phyloP scores from a whole-genome alignment of 2,797 vertebrate species.

The Galago senegalensis region DNA sequence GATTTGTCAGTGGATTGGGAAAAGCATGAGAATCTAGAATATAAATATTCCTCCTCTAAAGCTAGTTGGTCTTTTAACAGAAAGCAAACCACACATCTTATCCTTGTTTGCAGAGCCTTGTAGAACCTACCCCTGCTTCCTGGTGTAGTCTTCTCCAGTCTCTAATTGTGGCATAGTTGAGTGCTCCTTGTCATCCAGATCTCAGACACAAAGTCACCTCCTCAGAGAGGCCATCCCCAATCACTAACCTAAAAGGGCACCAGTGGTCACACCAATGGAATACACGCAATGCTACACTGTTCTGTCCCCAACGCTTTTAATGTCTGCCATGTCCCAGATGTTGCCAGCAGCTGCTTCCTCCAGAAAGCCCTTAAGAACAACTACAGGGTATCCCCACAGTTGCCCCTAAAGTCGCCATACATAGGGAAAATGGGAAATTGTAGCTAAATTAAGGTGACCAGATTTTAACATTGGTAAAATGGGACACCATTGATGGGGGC shows the following conservation, averaged over 20 bases:
- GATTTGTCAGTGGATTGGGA: neutral
- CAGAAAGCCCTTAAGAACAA: neutral
- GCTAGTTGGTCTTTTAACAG: neutral
- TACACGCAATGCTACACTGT: neutral
- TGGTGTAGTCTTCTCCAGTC: neutral
- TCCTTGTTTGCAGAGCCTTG: neutral
- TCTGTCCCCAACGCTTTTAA: neutral
- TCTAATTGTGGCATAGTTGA: neutral
- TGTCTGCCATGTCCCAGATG: neutral
- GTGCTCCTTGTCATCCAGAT: neutral
- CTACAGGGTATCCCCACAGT: no score
- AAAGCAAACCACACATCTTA: neutral
- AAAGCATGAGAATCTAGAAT: neutral
- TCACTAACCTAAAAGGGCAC: neutral
- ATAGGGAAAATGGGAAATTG: no score
- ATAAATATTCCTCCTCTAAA: neutral
- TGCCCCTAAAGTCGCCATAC: no score
- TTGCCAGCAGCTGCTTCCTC: accelerated
- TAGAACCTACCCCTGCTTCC: neutral
- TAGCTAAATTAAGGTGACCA: no score
- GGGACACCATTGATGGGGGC: no score
- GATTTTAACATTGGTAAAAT: no score
- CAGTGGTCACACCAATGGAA: neutral
- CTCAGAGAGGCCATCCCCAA: neutral
- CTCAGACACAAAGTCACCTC: neutral